A percentile compares a stretch with the other conserved stretches of the same genome.
phyloP scores from a whole-genome alignment of 2,888 invertebrate species.

The Leucoptera coffeella region DNA sequence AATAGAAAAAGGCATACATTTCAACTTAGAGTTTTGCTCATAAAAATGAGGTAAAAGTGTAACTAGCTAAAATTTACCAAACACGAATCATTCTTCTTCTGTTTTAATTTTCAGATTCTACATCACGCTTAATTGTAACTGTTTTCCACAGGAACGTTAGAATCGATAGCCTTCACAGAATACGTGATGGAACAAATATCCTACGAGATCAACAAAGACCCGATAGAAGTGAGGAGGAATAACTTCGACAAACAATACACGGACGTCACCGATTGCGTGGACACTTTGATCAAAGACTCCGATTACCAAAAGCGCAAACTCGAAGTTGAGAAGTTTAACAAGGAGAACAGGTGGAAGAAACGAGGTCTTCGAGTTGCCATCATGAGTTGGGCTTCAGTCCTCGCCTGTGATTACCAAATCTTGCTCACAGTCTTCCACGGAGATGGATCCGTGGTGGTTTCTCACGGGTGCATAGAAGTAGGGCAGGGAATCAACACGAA shows the following conservation, averaged over 20 bases:
- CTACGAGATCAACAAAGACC: conserved; percentile 44
- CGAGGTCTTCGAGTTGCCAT: conserved; percentile 62
- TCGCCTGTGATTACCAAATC: conserved; percentile 48
- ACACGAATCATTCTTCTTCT: no score
- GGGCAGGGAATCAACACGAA: conserved; percentile 77
- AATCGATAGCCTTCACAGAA: conserved; percentile 56
- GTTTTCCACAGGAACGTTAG: conserved; percentile 42
- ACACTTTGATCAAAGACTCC: conserved; percentile 28
- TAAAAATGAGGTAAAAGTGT: no score
- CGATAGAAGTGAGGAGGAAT: conserved; percentile 46
- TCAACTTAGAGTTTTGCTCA: no score
- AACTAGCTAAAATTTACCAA: no score
- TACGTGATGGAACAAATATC: conserved; percentile 64
- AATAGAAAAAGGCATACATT: no score
- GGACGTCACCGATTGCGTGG: conserved; percentile 35
- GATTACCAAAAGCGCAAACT: conserved; percentile 40
- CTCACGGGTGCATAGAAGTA: conserved; percentile 68
- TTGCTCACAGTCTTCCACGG: conserved; percentile 62
- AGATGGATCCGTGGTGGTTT: conserved; percentile 65
- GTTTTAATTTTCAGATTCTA: no score
- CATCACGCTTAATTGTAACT: no score
- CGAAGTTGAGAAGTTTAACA: conserved; percentile 47
- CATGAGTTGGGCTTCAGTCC: conserved; percentile 58
- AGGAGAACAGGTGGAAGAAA: conserved; percentile 72
- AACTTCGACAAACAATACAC: conserved; percentile 33